Evolutionary conservation across 2,888 invertebrate genomes (phyloP).

Genomic region (Trypoxylon attenuatum): DNA sequence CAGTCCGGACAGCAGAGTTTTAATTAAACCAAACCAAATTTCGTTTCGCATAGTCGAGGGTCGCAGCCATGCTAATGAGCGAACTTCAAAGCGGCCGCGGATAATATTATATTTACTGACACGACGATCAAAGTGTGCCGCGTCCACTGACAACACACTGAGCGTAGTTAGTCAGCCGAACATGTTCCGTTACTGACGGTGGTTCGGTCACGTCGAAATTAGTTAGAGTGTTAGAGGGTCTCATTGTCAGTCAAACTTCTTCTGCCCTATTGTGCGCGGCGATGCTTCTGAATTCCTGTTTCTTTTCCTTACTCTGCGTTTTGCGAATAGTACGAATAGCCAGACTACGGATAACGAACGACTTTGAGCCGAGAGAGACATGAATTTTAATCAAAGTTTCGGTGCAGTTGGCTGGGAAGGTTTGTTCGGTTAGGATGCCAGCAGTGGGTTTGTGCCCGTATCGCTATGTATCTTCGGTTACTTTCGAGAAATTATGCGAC

Average conservation of each 20-base stretch:
- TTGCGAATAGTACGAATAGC: too few relatives aligned
- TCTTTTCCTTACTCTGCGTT: too few relatives aligned
- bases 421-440: not conserved
- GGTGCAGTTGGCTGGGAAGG: not conserved
- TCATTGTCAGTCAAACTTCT: too few relatives aligned
- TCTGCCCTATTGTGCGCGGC: too few relatives aligned
- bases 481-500: slow-evolving; percentile 38
- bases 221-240: too few relatives aligned
- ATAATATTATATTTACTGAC: not conserved
- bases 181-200: too few relatives aligned
- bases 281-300: too few relatives aligned
- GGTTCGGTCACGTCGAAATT: too few relatives aligned
- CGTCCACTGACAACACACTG: too few relatives aligned
- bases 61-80: not conserved
- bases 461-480: slow-evolving; percentile 21
- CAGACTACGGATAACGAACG: not conserved
- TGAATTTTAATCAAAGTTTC: not conserved
- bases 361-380: not conserved
- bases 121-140: too few relatives aligned
- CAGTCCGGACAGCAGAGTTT: too few relatives aligned
- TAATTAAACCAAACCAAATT: not conserved
- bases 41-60: not conserved
- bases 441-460: slow-evolving; percentile 7
- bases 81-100: not conserved
- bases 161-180: too few relatives aligned